Evolutionary conservation across 2,888 invertebrate genomes (phyloP).

Genomic region (Drosophila tanythrix): DNA sequence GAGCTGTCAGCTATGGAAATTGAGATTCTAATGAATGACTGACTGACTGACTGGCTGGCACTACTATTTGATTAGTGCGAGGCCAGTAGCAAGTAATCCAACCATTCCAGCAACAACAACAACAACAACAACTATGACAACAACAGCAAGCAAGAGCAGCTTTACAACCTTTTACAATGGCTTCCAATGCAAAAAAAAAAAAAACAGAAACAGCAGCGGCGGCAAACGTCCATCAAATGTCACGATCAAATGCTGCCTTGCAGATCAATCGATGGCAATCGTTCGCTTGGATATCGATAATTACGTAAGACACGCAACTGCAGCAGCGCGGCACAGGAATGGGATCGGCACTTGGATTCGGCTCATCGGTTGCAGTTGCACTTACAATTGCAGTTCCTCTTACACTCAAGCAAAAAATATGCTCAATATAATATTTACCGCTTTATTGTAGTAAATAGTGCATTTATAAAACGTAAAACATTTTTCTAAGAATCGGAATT

Average conservation of each 20-base stretch:
- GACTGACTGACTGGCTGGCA: conserved; percentile 49
- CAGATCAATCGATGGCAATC: conserved; percentile 73
- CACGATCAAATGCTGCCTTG: conserved; percentile 75
- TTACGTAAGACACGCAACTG: conserved; percentile 70
- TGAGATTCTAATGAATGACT: conserved; percentile 76
- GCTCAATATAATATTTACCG: no score
- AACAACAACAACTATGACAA: conserved; percentile 31
- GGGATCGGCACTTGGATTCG: conserved; percentile 3
- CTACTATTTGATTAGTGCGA: conserved; percentile 72
- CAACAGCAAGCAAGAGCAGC: conserved; percentile 37
- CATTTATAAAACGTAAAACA: neutral
- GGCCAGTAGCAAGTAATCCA: conserved; percentile 59
- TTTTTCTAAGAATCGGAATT: neutral
- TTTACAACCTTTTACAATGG: conserved; percentile 27
- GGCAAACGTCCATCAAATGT: conserved; percentile 83
- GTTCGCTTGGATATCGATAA: conserved; percentile 54
- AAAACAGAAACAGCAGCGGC: conserved; percentile 75
- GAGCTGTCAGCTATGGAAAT: conserved; percentile 68
- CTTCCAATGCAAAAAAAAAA: conserved; percentile 16
- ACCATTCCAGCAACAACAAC: conserved; percentile 24
- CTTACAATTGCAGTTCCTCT: conserved; percentile 10
- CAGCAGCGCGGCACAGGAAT: neutral
- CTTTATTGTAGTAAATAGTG: neutral
- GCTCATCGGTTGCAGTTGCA: conserved; percentile 11
- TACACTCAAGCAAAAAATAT: neutral